Percentiles rank a stretch among this genome's conserved stretches.
phyloP scores from a whole-genome alignment of 2,888 invertebrate genomes.

The Ptychoptera albimana region DNA sequence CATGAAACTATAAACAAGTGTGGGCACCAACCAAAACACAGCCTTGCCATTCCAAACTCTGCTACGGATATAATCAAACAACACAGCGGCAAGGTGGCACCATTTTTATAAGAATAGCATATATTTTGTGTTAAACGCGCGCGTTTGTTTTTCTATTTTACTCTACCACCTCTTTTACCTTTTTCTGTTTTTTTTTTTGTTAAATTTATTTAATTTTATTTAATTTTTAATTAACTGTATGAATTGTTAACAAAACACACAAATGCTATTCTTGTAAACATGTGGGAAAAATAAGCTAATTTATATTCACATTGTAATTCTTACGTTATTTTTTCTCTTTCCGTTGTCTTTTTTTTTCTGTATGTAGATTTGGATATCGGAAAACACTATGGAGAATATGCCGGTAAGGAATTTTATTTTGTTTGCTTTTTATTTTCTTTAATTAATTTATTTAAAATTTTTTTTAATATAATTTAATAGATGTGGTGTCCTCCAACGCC shows the following conservation, averaged over 20 bases:
- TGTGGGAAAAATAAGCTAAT: neutral
- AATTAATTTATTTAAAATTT: conserved; percentile 3
- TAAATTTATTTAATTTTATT: neutral
- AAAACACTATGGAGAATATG: conserved; percentile 55
- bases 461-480: conserved; percentile 32
- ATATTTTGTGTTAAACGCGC: neutral
- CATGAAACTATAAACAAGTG: conserved; percentile 8
- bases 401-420: conserved; percentile 48
- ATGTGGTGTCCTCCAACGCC: conserved; percentile 97
- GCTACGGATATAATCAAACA: conserved; percentile 18
- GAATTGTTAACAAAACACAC: neutral
- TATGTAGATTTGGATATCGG: conserved; percentile 62
- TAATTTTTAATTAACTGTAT: neutral
- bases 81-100: conserved; percentile 16
- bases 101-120: no score
- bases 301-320: no score
- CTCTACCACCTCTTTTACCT: no score
- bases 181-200: neutral
- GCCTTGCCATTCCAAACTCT: conserved; percentile 52
- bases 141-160: neutral
- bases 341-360: conserved; percentile 6
- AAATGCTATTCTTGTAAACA: no score
- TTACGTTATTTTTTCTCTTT: neutral
- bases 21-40: conserved; percentile 52
- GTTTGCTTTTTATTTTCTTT: neutral